Evolutionary conservation across 2,888 invertebrate genomes (phyloP), one percentile per base, ranked within the genome.

Genomic region (Nudaria mundana): DNA sequence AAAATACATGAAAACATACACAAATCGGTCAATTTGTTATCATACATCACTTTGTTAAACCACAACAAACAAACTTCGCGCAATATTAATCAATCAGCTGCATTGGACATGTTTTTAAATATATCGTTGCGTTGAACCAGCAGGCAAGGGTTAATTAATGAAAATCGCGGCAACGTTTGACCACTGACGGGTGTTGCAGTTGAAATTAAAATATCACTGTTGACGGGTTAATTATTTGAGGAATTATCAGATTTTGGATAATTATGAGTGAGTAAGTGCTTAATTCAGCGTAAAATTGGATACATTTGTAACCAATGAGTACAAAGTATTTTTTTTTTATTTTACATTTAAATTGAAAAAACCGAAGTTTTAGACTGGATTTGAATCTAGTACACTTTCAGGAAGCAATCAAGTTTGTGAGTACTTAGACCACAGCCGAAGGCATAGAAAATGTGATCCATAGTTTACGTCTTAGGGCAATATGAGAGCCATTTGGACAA

Each of bases 141-240:
- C 29, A 36, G 15, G 34, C 31, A 37, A 52, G 52, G 61, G 65
- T 66, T 69, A 71, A 73, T 73, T 71, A 28, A 71, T 53, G 71
- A 63, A 64, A 71, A 66, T 62, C 63, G 52, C 55, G 52, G 45
- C 47, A 42, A 31, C 46, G 45, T 50, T 57, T 47, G 48, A 48
- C 52, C 53, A 30, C 37, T 26, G 44, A 41, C 35, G 40, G 44
- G 35, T 52, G 53, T 57, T 43, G 44, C 47, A 44, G 48, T 37
- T 52, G 43, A 64, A 66, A 71, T 71, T 62, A 61, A 69, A 73
- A 71, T 63, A 58, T 57, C 53, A 56, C 49, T 54, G 56, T 63
- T 58, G 68, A 66, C 64, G 64, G 64, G 58, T 69, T 68, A 68
- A 71, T 70, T 69, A 61, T 52, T 37, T n/a, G n/a, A n/a, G n/a